A percentile compares a stretch with the other conserved stretches of the same genome.
phyloP scores from a whole-genome alignment of 37 sponge, comb jelly and placozoan genomes.

The Agelas oroides region DNA sequence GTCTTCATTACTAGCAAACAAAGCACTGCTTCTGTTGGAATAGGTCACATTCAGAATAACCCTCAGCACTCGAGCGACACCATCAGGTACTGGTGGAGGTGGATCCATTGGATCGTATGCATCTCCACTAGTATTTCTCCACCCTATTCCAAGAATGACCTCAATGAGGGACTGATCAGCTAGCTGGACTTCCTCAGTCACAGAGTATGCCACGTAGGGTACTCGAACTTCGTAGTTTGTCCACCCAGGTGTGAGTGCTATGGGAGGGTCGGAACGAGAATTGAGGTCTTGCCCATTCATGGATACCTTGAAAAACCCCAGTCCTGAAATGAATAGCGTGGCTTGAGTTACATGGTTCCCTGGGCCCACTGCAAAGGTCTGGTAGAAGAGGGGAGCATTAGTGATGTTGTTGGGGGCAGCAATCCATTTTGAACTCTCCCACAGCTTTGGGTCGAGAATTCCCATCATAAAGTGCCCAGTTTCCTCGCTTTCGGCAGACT shows the following conservation, averaged over 20 bases:
- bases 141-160: constrained; percentile 58
- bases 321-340: constrained; percentile 52
- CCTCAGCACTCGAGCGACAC: constrained; percentile 24
- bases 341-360: constrained; percentile 1
- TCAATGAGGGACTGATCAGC: neutral
- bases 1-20: constrained; percentile 29
- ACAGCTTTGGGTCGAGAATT: constrained; percentile 19
- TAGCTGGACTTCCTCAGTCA: constrained; percentile 23
- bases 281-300: constrained; percentile 61
- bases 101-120: constrained; percentile 29
- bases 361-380: constrained; percentile 1
- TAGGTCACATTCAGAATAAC: constrained; percentile 28
- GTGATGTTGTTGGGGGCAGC: constrained; percentile 28
- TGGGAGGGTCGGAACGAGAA: constrained; percentile 12
- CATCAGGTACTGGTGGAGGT: constrained; percentile 8
- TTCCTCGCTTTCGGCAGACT: constrained; percentile 23
- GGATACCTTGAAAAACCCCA: constrained; percentile 54
- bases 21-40: neutral
- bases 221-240: constrained; percentile 55
- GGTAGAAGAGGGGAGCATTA: constrained; percentile 22
- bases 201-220: constrained; percentile 38
- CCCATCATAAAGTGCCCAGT: constrained; percentile 58
- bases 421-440: constrained; percentile 54
- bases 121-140: constrained; percentile 41
- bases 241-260: constrained; percentile 73